Base-by-base conservation (phyloP, 2,113 vertebrate species). In the Enhydra lutris region DNA sequence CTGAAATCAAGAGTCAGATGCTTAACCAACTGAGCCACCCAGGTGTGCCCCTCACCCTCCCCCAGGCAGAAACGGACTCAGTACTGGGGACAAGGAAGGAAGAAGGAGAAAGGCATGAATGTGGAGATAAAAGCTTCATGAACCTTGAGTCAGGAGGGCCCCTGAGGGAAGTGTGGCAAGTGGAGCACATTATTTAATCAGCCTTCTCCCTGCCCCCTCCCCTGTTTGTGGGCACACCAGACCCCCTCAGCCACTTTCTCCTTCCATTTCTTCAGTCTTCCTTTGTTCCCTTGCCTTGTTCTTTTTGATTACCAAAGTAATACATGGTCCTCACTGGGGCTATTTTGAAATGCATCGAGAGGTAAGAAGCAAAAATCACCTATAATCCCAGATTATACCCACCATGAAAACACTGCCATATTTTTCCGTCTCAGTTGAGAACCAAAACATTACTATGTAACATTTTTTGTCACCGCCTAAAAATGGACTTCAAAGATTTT, bases 281-380 rank as follows among this genome's bases (percentile, higher is more conserved):
- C 34, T 57, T 79, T 80, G 34, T 52, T 74, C 61, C n/a, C 29
- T 94, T 65, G 1, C n/a, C 59, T 57, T 89, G 45, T 74, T 71
- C 71, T 91, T 74, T 47, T 71, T 69, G 34, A 34, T 87, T 78
- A 67, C 74, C 39, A 50, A 57, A 83, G 59, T 61, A 67, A 83
- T 17, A 63, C 50, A 55, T 79, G 29, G 34, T 84, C 31, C 47
- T 92, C 57, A 59, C 2, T 95, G 67, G 45, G 21, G 21, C 67
- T 67, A 29, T 67, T 83, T 82, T 45, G 73, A 59, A 88, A 91
- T 34, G 45, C 67, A 21, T 96, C 18, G 21, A 91, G 57, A 84
- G 29, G 90, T 90, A 90, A 89, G 34, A 85, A 88, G 59, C 63
- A 94, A 74, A 91, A 91, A 67, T 76, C 83, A 78, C 31, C 39